Evolutionary conservation across 2,888 invertebrate species (phyloP).

Genomic region (Podotricha telesiphe): DNA sequence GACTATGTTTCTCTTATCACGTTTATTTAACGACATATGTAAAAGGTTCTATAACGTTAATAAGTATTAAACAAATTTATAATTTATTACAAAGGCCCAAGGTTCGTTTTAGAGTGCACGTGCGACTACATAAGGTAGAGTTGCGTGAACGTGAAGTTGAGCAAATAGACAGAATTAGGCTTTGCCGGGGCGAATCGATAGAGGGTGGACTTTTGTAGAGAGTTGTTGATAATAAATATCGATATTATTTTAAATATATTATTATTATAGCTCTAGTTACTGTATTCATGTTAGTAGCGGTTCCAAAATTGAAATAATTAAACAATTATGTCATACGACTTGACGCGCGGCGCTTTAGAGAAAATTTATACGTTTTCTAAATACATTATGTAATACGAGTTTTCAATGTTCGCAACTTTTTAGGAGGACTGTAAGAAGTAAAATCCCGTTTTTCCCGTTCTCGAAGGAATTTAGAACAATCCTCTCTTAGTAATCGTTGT

Average conservation of each 20-base stretch:
- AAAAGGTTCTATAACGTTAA: constrained; percentile 19
- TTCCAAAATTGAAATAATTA: too few relatives aligned
- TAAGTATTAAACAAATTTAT: background rate
- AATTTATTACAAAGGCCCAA: background rate
- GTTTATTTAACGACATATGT: constrained; percentile 11
- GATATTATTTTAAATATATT: constrained; percentile 29
- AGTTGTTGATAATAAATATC: constrained; percentile 48
- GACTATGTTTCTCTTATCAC: constrained; percentile 16
- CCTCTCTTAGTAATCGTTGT: too few relatives aligned
- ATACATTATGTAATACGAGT: too few relatives aligned
- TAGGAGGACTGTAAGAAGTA: too few relatives aligned
- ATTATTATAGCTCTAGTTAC: too few relatives aligned
- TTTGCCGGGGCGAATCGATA: constrained; percentile 72
- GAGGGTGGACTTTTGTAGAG: constrained; percentile 60
- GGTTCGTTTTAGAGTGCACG: constrained; percentile 20
- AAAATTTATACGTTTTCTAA: too few relatives aligned
- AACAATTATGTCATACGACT: too few relatives aligned
- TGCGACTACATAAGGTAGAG: constrained; percentile 10
- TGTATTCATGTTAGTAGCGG: too few relatives aligned
- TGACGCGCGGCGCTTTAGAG: too few relatives aligned
- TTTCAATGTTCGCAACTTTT: too few relatives aligned
- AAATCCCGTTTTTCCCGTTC: too few relatives aligned
- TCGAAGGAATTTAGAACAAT: too few relatives aligned
- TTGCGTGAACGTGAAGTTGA: constrained; percentile 21
- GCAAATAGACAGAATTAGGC: constrained; percentile 73